phyloP scores from a whole-genome alignment of 1,140 invertebrate genomes.

The Tetragnatha versicolor region DNA sequence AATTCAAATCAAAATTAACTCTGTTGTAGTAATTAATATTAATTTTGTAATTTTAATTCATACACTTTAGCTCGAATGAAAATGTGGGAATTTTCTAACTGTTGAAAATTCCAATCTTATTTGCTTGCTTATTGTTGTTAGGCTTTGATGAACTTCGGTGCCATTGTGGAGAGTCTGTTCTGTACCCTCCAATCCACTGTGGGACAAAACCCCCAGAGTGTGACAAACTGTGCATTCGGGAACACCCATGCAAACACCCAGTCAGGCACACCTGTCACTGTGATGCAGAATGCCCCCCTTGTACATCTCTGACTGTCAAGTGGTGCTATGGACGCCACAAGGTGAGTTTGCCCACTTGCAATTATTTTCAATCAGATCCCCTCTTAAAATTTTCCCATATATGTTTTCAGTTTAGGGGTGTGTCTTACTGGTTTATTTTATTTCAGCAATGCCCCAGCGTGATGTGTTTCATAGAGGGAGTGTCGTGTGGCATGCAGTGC shows the following conservation, averaged over 20 bases:
- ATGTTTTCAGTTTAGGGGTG: too few species aligned
- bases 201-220: constrained; percentile 85
- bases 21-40: too few species aligned
- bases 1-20: too few species aligned
- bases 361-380: too few species aligned
- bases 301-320: constrained; percentile 85
- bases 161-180: constrained; percentile 84
- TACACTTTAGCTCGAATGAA: too few species aligned
- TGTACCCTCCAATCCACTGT: constrained; percentile 90
- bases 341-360: constrained; percentile 61
- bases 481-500: constrained; percentile 90
- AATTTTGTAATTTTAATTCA: too few species aligned
- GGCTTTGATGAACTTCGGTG: constrained; percentile 91
- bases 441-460: constrained; percentile 79
- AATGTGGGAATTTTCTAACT: too few species aligned
- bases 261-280: constrained; percentile 81
- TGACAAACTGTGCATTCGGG: constrained; percentile 75
- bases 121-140: constrained; percentile 62
- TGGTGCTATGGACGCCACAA: constrained; percentile 90
- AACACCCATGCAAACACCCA: constrained; percentile 81
- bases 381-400: too few species aligned
- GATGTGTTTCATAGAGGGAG: constrained; percentile 84
- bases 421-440: too few species aligned
- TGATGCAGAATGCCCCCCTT: constrained; percentile 84
- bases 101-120: too few species aligned